Conservation (phyloP, 2,888 invertebrate species). For the Chesias legatella region DNA sequence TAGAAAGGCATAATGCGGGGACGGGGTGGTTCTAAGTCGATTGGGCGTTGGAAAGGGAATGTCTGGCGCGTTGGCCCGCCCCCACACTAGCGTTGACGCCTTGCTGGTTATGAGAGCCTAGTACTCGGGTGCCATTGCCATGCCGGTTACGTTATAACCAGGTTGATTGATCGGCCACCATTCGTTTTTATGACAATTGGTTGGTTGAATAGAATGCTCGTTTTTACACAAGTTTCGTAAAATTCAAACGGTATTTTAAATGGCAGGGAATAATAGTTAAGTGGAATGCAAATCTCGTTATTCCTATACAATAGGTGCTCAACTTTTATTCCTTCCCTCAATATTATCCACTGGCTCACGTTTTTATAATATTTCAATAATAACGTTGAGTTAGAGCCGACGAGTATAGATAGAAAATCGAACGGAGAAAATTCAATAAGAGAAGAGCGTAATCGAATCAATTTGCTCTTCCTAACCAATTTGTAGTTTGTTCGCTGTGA, state of each 20-base stretch:
- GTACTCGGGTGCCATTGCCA: slow-evolving; percentile 57
- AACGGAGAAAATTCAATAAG: slow-evolving; percentile 18
- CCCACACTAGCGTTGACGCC: slow-evolving; percentile 69
- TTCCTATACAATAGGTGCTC: slow-evolving; percentile 17
- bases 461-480: slow-evolving; percentile 30
- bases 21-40: slow-evolving; percentile 61
- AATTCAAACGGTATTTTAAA: not conserved
- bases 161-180: slow-evolving; percentile 31
- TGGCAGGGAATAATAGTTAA: not conserved
- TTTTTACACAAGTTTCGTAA: slow-evolving; percentile 8
- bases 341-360: not conserved
- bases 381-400: not conserved
- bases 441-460: slow-evolving; percentile 24
- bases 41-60: slow-evolving; percentile 69
- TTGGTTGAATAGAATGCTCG: slow-evolving; percentile 7
- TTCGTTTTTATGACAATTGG: slow-evolving; percentile 19
- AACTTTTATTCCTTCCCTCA: slow-evolving; percentile 24
- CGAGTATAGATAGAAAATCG: slow-evolving; percentile 8
- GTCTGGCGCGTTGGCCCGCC: slow-evolving; percentile 71
- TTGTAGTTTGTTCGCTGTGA: slow-evolving; percentile 29
- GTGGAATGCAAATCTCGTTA: not conserved
- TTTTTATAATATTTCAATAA: not conserved
- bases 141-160: slow-evolving; percentile 41
- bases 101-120: slow-evolving; percentile 67
- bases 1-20: slow-evolving; percentile 40